phyloP scores from a whole-genome alignment of 2,113 vertebrate genomes.

The Solea senegalensis region DNA sequence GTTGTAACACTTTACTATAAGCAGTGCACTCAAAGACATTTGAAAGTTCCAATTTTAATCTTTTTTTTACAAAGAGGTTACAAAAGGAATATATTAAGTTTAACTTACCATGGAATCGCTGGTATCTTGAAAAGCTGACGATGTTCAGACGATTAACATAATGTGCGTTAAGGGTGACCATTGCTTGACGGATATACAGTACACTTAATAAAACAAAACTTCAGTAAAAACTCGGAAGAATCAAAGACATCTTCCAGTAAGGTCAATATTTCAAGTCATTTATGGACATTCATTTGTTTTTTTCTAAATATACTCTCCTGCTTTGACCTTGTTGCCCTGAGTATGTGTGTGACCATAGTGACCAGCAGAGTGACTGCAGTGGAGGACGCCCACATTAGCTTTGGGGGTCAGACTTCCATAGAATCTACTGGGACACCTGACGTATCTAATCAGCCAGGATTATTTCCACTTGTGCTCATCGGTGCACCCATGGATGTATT shows the following conservation, averaged over 20 bases:
- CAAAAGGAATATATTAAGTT: constrained; percentile 54
- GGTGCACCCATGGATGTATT: background rate
- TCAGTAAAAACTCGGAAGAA: background rate
- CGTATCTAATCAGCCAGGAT: background rate
- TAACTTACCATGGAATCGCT: constrained; percentile 42
- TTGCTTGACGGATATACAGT: background rate
- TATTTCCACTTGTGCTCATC: background rate
- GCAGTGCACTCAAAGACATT: background rate
- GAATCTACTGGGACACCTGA: constrained; percentile 4
- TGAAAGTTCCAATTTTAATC: constrained; percentile 28
- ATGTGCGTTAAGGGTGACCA: background rate
- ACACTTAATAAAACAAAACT: background rate
- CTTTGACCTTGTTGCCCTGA: constrained; percentile 39
- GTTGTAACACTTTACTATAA: background rate
- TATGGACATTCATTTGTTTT: constrained; percentile 23
- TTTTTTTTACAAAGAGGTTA: constrained; percentile 11
- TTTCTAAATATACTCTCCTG: background rate
- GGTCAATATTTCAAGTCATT: constrained; percentile 45
- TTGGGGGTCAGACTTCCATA: background rate
- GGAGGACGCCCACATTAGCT: constrained; percentile 13
- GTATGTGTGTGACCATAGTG: constrained; percentile 38
- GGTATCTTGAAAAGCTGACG: constrained; percentile 6
- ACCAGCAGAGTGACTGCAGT: constrained; percentile 41
- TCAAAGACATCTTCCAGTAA: background rate
- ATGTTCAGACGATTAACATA: background rate